These are phyloP conservation scores for Zaprionus bogoriensis DNA, from an alignment of 2,888 invertebrate genomes.

Conservation along the genomic window DNA sequence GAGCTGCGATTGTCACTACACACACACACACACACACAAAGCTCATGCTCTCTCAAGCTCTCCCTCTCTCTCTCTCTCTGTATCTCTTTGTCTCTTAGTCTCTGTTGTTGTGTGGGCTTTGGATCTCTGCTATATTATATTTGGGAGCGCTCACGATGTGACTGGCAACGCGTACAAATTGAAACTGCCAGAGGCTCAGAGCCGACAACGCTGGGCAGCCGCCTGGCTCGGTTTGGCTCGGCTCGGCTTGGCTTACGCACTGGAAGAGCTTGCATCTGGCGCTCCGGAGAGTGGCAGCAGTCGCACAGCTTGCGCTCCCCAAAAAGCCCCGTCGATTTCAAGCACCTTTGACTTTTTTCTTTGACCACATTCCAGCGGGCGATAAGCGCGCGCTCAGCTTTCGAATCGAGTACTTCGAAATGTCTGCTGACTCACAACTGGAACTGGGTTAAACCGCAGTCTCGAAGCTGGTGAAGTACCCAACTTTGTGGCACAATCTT, in stretches of 20 bases:
- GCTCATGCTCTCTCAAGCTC: constrained; percentile 13
- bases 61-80: constrained; percentile 4
- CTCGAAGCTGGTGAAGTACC: constrained; percentile 1
- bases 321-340: constrained; percentile 37
- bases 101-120: constrained; percentile 15
- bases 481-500: too few species aligned
- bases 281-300: constrained; percentile 24
- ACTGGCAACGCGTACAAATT: constrained; percentile 70
- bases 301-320: constrained; percentile 52
- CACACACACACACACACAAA: too few species aligned
- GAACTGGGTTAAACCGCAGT: constrained; percentile 21
- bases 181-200: constrained; percentile 60
- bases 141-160: constrained; percentile 63
- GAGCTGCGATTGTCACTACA: constrained; percentile 39
- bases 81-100: constrained; percentile 21
- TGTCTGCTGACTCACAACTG: constrained; percentile 1
- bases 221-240: constrained; percentile 19
- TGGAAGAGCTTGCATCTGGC: constrained; percentile 53
- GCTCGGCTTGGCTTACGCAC: constrained; percentile 35
- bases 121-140: constrained; percentile 45
- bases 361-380: constrained; percentile 21
- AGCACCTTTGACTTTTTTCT: constrained; percentile 42
- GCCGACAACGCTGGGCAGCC: constrained; percentile 13
- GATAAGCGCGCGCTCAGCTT: constrained; percentile 34
- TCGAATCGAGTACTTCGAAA: neutral